phyloP scores from a whole-genome alignment of 2,888 invertebrate genomes.

The Drosophila affinis region DNA sequence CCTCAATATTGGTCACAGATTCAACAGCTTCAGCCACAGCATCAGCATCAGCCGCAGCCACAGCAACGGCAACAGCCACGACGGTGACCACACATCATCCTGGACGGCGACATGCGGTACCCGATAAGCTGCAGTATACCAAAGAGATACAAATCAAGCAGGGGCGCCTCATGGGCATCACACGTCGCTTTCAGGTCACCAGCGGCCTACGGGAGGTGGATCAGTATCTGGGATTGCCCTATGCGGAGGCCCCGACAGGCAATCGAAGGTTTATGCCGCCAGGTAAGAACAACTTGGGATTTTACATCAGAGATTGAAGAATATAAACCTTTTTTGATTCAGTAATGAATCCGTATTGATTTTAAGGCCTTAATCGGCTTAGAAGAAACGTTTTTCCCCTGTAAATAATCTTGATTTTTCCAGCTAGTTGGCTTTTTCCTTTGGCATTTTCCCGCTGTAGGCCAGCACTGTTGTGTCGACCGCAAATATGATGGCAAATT shows the following conservation, averaged over 20 bases:
- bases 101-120: constrained; percentile 79
- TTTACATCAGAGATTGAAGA: background rate
- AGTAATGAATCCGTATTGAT: background rate
- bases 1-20: constrained; percentile 16
- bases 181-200: constrained; percentile 86
- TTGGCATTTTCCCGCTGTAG: constrained; percentile 2
- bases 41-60: constrained; percentile 28
- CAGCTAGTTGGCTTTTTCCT: background rate
- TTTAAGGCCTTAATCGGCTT: background rate
- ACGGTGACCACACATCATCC: constrained; percentile 59
- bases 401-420: background rate
- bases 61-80: background rate
- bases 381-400: background rate
- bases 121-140: constrained; percentile 84
- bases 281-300: constrained; percentile 82
- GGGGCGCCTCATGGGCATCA: constrained; percentile 88
- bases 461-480: constrained; percentile 23
- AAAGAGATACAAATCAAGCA: constrained; percentile 88
- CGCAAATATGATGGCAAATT: constrained; percentile 62
- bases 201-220: constrained; percentile 88
- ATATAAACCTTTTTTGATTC: background rate
- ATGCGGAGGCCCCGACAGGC: constrained; percentile 91
- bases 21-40: constrained; percentile 5
- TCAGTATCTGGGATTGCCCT: constrained; percentile 91
- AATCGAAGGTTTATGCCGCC: constrained; percentile 93